Percentiles rank a stretch among this genome's conserved stretches.
These are phyloP conservation scores for honey bee (Apis mellifera) DNA, from an alignment of 1,140 invertebrate genomes.

Conservation along the genomic window Amel_HAv3.1 CM009936.2:8980001-8980500, in stretches of 20 bases:
- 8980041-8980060: conserved; percentile 35
- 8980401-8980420: too few relatives aligned
- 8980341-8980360: neutral
- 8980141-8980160: conserved; percentile 30
- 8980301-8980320: neutral
- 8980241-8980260: neutral
- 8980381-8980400: too few relatives aligned
- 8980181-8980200: conserved; percentile 50
- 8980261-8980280: neutral
- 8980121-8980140: conserved; percentile 53
- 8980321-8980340: neutral
- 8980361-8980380: too few relatives aligned
- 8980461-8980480: too few relatives aligned
- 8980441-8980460: too few relatives aligned
- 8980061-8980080: conserved; percentile 21
- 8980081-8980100: conserved; percentile 25
- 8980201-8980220: neutral
- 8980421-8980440: too few relatives aligned
- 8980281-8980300: too few relatives aligned
- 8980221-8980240: neutral
- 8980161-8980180: conserved; percentile 42
- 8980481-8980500: too few relatives aligned
- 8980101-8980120: conserved; percentile 66
- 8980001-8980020: neutral
- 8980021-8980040: conserved; percentile 7